Percentiles rank a stretch among this genome's conserved stretches.
Conservation (phyloP, 2,113 vertebrate species). For the Junco hyemalis region DNA sequence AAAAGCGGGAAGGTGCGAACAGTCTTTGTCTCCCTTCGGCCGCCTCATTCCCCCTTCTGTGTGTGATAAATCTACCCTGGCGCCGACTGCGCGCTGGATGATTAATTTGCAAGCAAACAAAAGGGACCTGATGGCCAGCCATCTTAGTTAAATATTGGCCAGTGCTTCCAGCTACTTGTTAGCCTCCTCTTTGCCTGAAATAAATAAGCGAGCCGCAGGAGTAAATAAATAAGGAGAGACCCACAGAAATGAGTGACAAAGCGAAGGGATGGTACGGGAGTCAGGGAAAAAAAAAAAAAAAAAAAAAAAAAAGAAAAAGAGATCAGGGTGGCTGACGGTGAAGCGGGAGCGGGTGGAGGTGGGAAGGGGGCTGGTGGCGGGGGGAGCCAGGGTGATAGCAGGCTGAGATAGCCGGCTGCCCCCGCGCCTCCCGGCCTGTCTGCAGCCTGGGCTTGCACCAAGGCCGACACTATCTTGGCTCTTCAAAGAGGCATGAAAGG, state of each 20-base stretch:
- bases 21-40: slow-evolving; percentile 78
- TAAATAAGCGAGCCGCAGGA: background rate
- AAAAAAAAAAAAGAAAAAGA: rapidly evolving
- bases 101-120: slow-evolving; percentile 96
- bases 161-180: slow-evolving; percentile 80
- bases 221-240: background rate
- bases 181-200: slow-evolving; percentile 31
- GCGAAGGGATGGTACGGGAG: background rate
- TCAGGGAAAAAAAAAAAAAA: rapidly evolving
- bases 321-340: background rate
- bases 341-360: background rate
- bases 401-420: slow-evolving; percentile 23
- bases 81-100: slow-evolving; percentile 81
- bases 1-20: slow-evolving; percentile 86
- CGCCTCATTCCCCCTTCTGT: slow-evolving; percentile 74
- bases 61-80: slow-evolving; percentile 82
- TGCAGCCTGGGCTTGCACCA: slow-evolving; percentile 1
- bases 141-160: slow-evolving; percentile 88
- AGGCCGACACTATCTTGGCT: slow-evolving; percentile 44
- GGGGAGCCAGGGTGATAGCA: slow-evolving; percentile 1
- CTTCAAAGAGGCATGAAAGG: slow-evolving; percentile 52
- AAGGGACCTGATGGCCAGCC: slow-evolving; percentile 79
- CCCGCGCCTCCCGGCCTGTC: slow-evolving; percentile 16
- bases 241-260: background rate
- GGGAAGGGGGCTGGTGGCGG: background rate